phyloP scores from a whole-genome alignment of 2,888 invertebrate genomes.

The Rotaria socialis region DNA sequence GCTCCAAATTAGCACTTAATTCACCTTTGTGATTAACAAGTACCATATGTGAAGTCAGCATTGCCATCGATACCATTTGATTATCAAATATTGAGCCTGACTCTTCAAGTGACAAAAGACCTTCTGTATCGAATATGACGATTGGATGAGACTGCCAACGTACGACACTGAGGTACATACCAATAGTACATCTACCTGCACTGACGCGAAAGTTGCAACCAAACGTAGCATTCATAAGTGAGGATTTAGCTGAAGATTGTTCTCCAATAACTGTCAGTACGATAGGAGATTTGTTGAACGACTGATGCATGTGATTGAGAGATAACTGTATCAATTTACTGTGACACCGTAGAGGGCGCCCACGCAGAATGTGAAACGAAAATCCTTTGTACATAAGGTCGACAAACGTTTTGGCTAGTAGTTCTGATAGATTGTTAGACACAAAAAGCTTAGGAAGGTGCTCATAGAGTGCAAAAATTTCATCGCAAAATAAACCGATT shows the following conservation, averaged over 20 bases:
- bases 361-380: background rate
- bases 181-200: slow-evolving; percentile 40
- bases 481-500: slow-evolving; percentile 5
- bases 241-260: slow-evolving; percentile 39
- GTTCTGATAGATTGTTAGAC: background rate
- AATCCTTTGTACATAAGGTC: background rate
- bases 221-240: slow-evolving; percentile 37
- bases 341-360: background rate
- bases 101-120: slow-evolving; percentile 8
- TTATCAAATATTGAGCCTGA: slow-evolving; percentile 34
- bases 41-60: slow-evolving; percentile 27
- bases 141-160: background rate
- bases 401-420: fast-evolving
- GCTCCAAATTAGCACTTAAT: slow-evolving; percentile 36
- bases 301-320: background rate
- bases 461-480: background rate
- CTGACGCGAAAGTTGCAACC: slow-evolving; percentile 41
- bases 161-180: slow-evolving; percentile 37
- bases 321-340: background rate
- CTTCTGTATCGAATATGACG: slow-evolving; percentile 38
- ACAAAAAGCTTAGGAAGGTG: background rate
- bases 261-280: slow-evolving; percentile 41
- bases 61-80: slow-evolving; percentile 39
- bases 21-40: slow-evolving; percentile 42
- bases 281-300: background rate